Percentiles rank a stretch among this genome's conserved stretches.
Evolutionary conservation across 2,113 vertebrate species (phyloP).

Genomic region (Campylorhamphus procurvoides): DNA sequence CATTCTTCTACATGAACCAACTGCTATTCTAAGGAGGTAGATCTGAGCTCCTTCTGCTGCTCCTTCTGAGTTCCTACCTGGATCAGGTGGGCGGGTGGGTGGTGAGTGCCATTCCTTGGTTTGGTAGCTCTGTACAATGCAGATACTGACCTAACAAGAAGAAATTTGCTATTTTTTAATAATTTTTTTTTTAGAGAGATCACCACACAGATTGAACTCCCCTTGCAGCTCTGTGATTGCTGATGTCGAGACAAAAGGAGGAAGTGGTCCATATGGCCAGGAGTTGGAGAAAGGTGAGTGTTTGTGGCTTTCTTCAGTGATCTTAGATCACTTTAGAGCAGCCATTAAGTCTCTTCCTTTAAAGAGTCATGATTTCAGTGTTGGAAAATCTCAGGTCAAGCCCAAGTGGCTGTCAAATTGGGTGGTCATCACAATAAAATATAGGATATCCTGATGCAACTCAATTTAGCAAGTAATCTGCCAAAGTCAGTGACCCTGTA

Average conservation of each 20-base stretch:
- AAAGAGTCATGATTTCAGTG: not conserved
- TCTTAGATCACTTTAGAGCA: not conserved
- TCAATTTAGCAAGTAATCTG: slow-evolving; percentile 51
- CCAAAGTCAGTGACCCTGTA: slow-evolving; percentile 50
- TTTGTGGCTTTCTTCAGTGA: not conserved
- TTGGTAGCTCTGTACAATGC: not conserved
- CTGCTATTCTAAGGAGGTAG: not conserved
- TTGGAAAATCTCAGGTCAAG: slow-evolving; percentile 44
- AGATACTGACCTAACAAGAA: not conserved
- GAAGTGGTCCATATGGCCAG: not conserved
- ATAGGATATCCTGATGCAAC: slow-evolving; percentile 45
- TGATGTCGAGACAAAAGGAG: not conserved
- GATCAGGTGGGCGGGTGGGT: not conserved
- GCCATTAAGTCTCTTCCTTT: not conserved
- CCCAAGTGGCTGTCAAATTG: slow-evolving; percentile 42
- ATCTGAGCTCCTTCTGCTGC: not conserved
- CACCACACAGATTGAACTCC: not conserved
- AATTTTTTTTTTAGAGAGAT: not conserved
- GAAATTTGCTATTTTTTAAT: not conserved
- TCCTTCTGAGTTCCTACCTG: not conserved
- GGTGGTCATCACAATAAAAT: slow-evolving; percentile 55
- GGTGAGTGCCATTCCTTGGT: not conserved
- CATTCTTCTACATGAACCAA: not conserved
- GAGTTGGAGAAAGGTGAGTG: not conserved
- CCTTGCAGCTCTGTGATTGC: not conserved